Percentiles rank a stretch among this genome's conserved stretches.
These are phyloP conservation scores for Torymus texanus DNA, from an alignment of 2,888 invertebrate species.

Conservation along the genomic window DNA sequence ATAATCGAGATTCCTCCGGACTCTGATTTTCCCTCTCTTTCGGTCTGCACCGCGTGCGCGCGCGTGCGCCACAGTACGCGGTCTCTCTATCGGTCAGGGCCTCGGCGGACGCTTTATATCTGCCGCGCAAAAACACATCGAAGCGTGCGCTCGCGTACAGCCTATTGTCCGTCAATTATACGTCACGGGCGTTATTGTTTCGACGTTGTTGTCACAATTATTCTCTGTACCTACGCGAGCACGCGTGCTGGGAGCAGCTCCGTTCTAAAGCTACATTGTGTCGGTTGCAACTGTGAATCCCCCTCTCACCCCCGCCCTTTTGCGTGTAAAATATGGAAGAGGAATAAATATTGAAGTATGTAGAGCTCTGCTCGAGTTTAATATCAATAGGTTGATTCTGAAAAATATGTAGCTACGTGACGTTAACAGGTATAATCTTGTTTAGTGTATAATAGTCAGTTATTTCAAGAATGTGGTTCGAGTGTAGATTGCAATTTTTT, in stretches of 20 bases:
- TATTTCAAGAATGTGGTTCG: no score
- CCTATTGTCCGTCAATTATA: slow-evolving; percentile 43
- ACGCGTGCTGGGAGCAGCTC: no score
- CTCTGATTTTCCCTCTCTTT: no score
- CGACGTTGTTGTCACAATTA: slow-evolving; percentile 30
- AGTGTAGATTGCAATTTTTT: no score
- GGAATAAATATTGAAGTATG: not conserved
- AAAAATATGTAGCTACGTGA: no score
- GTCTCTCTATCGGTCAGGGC: not conserved
- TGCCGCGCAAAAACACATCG: slow-evolving; percentile 5
- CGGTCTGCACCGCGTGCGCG: no score
- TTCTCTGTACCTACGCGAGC: not conserved
- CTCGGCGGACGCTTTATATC: slow-evolving; percentile 22
- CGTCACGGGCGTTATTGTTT: slow-evolving; percentile 46
- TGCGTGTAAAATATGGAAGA: not conserved
- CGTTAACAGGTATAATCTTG: no score
- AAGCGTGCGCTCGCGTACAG: slow-evolving; percentile 3
- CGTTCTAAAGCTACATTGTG: not conserved
- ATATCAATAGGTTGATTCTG: no score
- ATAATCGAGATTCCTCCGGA: no score
- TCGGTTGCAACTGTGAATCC: not conserved
- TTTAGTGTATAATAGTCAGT: no score
- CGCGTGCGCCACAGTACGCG: no score
- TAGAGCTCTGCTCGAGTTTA: not conserved
- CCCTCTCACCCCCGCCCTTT: no score